phyloP scores from a whole-genome alignment of 2,888 invertebrate species.

The Eucera pruinosa region DNA sequence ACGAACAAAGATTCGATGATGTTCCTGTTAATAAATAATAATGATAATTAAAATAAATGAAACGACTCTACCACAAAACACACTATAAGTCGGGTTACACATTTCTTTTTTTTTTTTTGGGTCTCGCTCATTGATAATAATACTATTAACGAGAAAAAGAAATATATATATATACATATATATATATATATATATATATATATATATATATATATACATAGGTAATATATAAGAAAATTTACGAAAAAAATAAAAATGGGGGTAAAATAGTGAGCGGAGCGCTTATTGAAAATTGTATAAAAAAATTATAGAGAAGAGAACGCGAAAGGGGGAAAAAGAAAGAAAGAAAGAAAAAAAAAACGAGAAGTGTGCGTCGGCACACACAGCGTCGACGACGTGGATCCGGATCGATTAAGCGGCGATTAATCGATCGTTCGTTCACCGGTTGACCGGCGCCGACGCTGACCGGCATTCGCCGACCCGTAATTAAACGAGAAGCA shows the following conservation, averaged over 20 bases:
- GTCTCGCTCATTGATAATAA: conserved; percentile 46
- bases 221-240: neutral
- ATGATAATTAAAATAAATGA: conserved; percentile 76
- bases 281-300: conserved; percentile 2
- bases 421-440: conserved; percentile 38
- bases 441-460: conserved; percentile 25
- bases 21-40: conserved; percentile 83
- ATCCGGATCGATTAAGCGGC: conserved; percentile 42
- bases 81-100: conserved; percentile 78
- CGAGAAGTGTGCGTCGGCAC: neutral
- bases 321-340: neutral
- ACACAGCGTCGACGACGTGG: conserved; percentile 28
- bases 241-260: neutral
- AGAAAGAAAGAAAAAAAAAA: neutral
- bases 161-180: neutral
- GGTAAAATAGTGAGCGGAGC: neutral
- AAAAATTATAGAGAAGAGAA: neutral
- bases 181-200: conserved; percentile 4
- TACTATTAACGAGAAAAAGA: no score
- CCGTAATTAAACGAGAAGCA: conserved; percentile 59
- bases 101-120: conserved; percentile 12
- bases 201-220: neutral
- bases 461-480: conserved; percentile 31
- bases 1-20: conserved; percentile 83
- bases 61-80: conserved; percentile 72